phyloP scores from a whole-genome alignment of 2,797 vertebrate genomes.

The Acanthurus lineatus region DNA sequence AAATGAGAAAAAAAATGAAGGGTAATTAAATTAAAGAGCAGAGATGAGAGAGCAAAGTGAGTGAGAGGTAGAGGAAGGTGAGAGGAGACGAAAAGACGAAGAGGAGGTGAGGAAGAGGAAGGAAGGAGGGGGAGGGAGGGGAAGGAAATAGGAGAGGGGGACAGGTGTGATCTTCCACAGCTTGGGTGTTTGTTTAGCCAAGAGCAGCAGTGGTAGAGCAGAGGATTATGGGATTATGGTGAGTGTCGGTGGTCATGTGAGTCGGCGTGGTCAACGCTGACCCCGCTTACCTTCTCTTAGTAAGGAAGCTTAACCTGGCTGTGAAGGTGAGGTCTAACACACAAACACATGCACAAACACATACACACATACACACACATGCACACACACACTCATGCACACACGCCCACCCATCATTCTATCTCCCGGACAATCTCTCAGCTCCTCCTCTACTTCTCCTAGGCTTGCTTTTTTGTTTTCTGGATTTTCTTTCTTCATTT shows the following conservation, averaged over 20 bases:
- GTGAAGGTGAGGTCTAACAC: conserved; percentile 70
- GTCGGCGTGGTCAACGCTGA: conserved; percentile 76
- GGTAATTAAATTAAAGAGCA: conserved; percentile 12
- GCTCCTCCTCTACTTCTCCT: conserved; percentile 22
- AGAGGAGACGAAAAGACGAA: neutral
- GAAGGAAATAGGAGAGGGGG: neutral
- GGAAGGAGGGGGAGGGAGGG: neutral
- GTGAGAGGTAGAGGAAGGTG: neutral
- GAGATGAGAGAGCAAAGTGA: neutral
- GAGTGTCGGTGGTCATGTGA: conserved; percentile 82
- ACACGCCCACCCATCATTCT: conserved; percentile 39
- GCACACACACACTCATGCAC: conserved; percentile 30
- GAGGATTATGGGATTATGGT: conserved; percentile 86
- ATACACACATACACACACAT: conserved; percentile 24
- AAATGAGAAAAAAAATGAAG: neutral
- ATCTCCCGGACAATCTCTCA: conserved; percentile 38
- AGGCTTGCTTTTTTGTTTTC: neutral
- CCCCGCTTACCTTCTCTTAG: conserved; percentile 80
- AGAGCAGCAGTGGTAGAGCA: conserved; percentile 69
- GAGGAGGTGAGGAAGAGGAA: conserved; percentile 17
- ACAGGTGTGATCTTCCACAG: conserved; percentile 71
- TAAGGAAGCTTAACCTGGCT: conserved; percentile 82
- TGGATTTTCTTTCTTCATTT: conserved; percentile 10
- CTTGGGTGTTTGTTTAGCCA: conserved; percentile 71
- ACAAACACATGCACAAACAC: conserved; percentile 20